Base-by-base conservation (phyloP, 2,113 vertebrate genomes). In the Callionymus lyra region DNA sequence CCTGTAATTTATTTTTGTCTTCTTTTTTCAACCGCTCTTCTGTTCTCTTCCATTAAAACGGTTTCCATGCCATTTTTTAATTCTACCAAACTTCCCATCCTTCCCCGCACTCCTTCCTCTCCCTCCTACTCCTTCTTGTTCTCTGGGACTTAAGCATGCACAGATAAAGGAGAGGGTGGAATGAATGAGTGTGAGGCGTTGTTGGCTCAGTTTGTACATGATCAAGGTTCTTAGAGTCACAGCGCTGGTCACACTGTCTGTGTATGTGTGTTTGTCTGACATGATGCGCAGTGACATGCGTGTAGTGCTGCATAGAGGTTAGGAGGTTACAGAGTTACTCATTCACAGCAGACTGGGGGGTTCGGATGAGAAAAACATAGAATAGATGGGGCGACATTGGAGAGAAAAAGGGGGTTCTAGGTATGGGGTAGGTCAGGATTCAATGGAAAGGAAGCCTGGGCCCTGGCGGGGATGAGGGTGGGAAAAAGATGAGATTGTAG, bases 161-260 rank as follows among this genome's bases (percentile, higher is more conserved):
- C 45, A 45, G 41, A 45, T 56, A 42, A 47, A 56, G 21, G 44
- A 51, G 2, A n/a, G 34, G 40, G 31, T 8, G 19, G 17, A n/a
- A 34, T 41, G 50, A 66, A 55, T 44, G 43, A 34, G 31, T n/a
- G 36, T 1, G 34, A 63, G 44, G 56, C 39, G 50, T 47, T 38
- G 37, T 44, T 53, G 59, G 54, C 65, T 56, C 5, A 1, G n/a
- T 41, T 53, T 59, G 53, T 46, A 62, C 59, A 48, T 45, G 62
- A 72, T 65, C 56, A 55, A 60, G 57, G 65, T 41, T 68, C 60
- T 72, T 56, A 63, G 47, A 72, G 75, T 72, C 56, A 58, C 36
- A 31, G 40, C 6, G 31, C n/a, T 44, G 52, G 56, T 53, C 49
- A 50, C 46, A 36, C 18, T 9, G 11, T 38, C 41, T 42, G 50